Evolutionary conservation across 2,797 vertebrate species (phyloP), one percentile per base, ranked within the genome.

Genomic region (Crenuchus spilurus): DNA sequence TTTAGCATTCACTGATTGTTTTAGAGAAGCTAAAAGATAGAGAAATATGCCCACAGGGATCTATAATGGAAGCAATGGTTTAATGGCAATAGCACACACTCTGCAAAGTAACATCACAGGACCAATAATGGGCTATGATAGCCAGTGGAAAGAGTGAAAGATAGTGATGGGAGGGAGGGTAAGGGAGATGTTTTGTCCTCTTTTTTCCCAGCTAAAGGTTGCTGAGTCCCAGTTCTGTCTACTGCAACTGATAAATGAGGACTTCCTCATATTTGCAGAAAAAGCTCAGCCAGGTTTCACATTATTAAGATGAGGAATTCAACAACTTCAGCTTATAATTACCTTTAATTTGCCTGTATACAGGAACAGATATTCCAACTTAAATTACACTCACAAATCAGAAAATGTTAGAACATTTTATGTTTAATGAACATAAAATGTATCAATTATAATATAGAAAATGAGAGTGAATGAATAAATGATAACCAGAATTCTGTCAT

Each of bases 221-320:
- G 52, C 72, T 51, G 62, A 75, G 71, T 66, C 76, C 82, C 62
- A 75, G 58, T 80, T 83, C 62, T 76, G 74, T 77, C 76, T 35
- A 7, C 46, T 24, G 31, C 24, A 2, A 30, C 20, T 78, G 70
- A 80, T 68, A 68, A 72, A 78, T 83, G 57, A 75, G 51, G 26
- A 63, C 41, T 42, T 33, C 58, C 37, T 80, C 28, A 4, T 22
- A 71, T 72, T 39, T 28, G 41, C 39, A 55, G 18, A 70, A 58
- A 28, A 42, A 52, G 33, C 30, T 33, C 20, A n/a, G n/a, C 39
- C 33, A 61, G 35, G 26, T 14, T 13, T 16, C 14, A 18, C 11
- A 46, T 28, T 44, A 33, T 24, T 42, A 24, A 22, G 52, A 31
- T 11, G 54, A 0, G 16, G 8, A 18, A 20, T 18, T 18, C 54